phyloP scores from a whole-genome alignment of 2,113 vertebrate species.

The Deroptyus accipitrinus region DNA sequence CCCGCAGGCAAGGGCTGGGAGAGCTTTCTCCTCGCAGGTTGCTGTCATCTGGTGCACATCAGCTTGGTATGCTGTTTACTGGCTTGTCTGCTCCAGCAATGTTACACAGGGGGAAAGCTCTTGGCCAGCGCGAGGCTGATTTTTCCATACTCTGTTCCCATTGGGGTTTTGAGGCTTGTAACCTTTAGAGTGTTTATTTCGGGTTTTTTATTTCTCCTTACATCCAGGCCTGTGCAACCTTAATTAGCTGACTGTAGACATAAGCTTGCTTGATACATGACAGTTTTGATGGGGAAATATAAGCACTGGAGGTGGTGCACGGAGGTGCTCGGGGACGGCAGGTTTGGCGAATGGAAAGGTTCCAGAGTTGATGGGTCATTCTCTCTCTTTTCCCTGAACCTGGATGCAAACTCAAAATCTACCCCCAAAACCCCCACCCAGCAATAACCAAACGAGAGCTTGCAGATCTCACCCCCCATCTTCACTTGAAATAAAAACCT shows the following conservation, averaged over 20 bases:
- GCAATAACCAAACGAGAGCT: not conserved
- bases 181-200: not conserved
- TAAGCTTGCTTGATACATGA: not conserved
- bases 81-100: not conserved
- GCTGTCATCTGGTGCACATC: not conserved
- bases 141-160: slow-evolving; percentile 13
- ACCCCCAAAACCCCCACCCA: not conserved
- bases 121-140: not conserved
- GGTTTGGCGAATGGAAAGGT: not conserved
- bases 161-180: not conserved
- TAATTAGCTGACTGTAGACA: not conserved
- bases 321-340: not conserved
- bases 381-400: not conserved
- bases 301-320: not conserved
- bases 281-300: not conserved
- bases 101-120: not conserved
- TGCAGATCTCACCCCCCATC: not conserved
- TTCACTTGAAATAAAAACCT: not conserved
- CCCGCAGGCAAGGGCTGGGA: not conserved
- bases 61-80: not conserved
- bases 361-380: not conserved
- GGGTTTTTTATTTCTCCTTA: not conserved
- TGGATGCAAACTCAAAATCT: not conserved
- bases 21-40: not conserved
- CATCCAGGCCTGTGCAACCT: not conserved